phyloP scores from a whole-genome alignment of 2,113 vertebrate genomes.

The Lynx canadensis region DNA sequence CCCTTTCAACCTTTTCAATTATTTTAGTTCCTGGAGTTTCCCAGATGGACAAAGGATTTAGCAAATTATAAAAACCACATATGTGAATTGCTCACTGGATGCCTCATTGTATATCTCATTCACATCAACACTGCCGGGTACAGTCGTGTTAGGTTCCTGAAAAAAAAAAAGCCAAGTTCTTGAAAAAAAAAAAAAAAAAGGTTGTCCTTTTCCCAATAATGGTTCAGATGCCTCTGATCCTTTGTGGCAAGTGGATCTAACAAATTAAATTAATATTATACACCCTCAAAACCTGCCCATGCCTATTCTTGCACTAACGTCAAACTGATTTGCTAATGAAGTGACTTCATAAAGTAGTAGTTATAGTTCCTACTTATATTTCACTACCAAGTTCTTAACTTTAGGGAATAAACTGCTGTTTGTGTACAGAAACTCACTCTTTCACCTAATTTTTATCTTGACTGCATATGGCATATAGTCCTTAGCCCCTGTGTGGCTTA shows the following conservation, averaged over 20 bases:
- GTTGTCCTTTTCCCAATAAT: neutral
- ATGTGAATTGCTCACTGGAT: neutral
- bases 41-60: neutral
- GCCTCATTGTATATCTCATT: neutral
- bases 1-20: neutral
- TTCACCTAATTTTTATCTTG: neutral
- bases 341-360: neutral
- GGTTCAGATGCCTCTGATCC: neutral
- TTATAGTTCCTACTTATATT: neutral
- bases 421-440: neutral
- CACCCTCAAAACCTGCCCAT: neutral
- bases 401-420: neutral
- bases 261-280: neutral
- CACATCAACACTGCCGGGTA: neutral
- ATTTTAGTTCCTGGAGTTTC: neutral
- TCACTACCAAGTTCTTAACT: neutral
- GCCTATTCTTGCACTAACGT: neutral
- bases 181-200: neutral
- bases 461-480: neutral
- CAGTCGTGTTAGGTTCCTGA: neutral
- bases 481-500: neutral
- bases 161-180: neutral
- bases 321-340: neutral
- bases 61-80: neutral
- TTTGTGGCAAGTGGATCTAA: neutral